These are phyloP conservation scores for Nomada fabriciana DNA, from an alignment of 2,888 invertebrate species.

Conservation along the genomic window DNA sequence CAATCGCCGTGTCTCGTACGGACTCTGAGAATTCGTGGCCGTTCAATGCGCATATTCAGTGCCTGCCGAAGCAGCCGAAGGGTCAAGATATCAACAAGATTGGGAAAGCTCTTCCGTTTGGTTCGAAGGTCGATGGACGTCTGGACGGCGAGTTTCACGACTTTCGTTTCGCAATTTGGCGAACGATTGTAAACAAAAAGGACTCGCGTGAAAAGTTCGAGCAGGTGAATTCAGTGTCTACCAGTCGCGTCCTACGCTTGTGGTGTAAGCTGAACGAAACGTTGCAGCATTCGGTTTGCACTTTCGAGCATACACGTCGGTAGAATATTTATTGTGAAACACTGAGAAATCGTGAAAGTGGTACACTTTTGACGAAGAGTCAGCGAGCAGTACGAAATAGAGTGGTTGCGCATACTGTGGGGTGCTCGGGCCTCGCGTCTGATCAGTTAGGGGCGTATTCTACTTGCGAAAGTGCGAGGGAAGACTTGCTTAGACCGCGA, in stretches of 20 bases:
- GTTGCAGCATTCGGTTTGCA: slow-evolving; percentile 6
- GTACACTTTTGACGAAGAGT: background rate
- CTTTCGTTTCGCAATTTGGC: too few species aligned
- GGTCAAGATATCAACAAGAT: too few species aligned
- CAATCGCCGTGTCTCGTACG: background rate
- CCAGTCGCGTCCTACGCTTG: background rate
- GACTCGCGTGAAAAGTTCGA: background rate
- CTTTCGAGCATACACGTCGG: slow-evolving; percentile 1
- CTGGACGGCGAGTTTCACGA: background rate
- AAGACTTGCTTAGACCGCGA: background rate
- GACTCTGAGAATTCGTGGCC: background rate
- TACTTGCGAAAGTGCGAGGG: slow-evolving; percentile 26
- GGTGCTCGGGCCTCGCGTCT: slow-evolving; percentile 3
- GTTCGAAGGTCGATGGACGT: slow-evolving; percentile 8
- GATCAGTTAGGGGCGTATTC: slow-evolving; percentile 36
- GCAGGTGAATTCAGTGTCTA: background rate
- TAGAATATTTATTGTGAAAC: slow-evolving; percentile 10
- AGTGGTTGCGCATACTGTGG: background rate
- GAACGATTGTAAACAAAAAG: background rate
- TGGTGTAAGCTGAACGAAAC: background rate
- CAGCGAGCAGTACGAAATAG: background rate
- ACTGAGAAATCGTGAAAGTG: slow-evolving; percentile 6
- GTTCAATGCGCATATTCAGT: background rate
- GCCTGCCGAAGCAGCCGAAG: too few species aligned
- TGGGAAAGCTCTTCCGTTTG: background rate